phyloP scores from a whole-genome alignment of 2,797 vertebrate species.

The Gadopsis bispinosus region DNA sequence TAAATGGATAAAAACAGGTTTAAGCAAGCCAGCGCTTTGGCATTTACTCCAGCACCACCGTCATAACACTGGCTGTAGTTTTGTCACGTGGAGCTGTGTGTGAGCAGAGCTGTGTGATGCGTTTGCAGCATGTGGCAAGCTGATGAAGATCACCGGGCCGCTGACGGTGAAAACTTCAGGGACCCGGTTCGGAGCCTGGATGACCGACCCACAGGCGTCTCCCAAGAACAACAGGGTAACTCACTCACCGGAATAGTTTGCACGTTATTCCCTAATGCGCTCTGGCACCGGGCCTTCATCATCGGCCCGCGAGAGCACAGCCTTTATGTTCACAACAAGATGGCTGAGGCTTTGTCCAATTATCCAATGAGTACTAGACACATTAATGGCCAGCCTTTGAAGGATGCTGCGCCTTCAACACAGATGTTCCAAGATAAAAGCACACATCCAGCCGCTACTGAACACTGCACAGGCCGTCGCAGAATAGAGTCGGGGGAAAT shows the following conservation, averaged over 20 bases:
- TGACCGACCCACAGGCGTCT: constrained; percentile 94
- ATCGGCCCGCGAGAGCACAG: not conserved
- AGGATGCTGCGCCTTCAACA: not conserved
- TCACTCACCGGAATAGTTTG: not conserved
- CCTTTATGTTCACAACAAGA: not conserved
- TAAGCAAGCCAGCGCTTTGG: constrained; percentile 45
- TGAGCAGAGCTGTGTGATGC: constrained; percentile 57
- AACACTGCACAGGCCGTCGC: not conserved
- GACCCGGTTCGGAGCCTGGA: constrained; percentile 98
- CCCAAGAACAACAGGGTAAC: constrained; percentile 91
- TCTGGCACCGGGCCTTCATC: not conserved
- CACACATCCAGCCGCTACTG: not conserved
- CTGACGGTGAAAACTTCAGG: constrained; percentile 97
- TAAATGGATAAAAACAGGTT: not conserved
- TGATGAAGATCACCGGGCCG: constrained; percentile 98
- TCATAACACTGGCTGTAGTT: constrained; percentile 57
- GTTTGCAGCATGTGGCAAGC: constrained; percentile 93
- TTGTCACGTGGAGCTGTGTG: constrained; percentile 33
- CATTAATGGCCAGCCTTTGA: not conserved
- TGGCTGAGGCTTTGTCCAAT: not conserved
- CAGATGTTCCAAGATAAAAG: not conserved
- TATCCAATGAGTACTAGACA: not conserved
- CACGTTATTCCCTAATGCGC: not conserved
- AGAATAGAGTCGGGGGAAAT: not conserved
- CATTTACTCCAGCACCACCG: constrained; percentile 39